These are phyloP conservation scores for Ceryle rudis DNA, from an alignment of 2,797 vertebrate species.

Conservation along the genomic window DNA sequence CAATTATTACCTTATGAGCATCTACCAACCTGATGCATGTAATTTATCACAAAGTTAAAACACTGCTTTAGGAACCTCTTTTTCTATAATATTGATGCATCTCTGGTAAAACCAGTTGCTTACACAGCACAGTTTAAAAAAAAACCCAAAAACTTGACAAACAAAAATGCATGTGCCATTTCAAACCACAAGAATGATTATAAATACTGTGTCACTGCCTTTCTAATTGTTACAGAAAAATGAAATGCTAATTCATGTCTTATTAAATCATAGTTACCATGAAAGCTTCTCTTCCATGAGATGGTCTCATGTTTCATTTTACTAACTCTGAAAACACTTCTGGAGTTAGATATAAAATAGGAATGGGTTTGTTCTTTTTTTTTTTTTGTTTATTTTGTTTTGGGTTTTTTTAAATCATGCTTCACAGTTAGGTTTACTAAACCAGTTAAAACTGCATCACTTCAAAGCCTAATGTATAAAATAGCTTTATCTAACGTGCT, in stretches of 20 bases:
- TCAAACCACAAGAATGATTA: not conserved
- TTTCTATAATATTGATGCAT: not conserved
- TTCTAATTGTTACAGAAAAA: not conserved
- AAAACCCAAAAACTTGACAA: not conserved
- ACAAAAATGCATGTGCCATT: not conserved
- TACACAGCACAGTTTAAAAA: not conserved
- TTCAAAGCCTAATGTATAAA: not conserved
- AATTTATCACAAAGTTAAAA: not conserved
- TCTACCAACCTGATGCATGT: not conserved
- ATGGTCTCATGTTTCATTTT: not conserved
- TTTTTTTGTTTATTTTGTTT: not conserved
- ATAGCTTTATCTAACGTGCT: not conserved
- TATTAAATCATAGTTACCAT: not conserved
- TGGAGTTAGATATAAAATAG: not conserved
- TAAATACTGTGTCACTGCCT: not conserved
- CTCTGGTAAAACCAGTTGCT: not conserved
- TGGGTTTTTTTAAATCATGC: not conserved
- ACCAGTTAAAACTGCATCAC: not conserved
- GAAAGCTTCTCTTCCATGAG: not conserved
- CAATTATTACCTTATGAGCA: not conserved
- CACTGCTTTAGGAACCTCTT: not conserved
- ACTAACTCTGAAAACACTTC: not conserved
- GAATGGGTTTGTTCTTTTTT: not conserved
- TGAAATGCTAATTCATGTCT: not conserved
- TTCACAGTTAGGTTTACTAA: not conserved